Evolutionary conservation across 2,797 vertebrate genomes (phyloP).

Genomic region (Chaunax sp.): DNA sequence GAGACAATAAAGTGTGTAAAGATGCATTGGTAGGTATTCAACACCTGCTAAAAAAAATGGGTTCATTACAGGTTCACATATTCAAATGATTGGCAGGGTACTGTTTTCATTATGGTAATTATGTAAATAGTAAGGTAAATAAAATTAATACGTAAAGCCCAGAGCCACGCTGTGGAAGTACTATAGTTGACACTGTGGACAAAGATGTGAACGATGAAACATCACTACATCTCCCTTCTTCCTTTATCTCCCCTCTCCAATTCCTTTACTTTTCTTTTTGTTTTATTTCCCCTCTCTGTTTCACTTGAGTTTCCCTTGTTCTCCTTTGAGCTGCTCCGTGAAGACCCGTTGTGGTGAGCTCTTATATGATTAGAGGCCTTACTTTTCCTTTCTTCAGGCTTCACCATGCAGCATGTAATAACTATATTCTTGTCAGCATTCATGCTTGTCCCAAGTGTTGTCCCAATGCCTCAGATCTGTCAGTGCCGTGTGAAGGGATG

Average conservation of each 20-base stretch:
- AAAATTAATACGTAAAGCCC: slow-evolving; percentile 56
- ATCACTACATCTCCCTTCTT: slow-evolving; percentile 28
- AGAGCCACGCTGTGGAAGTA: slow-evolving; percentile 35
- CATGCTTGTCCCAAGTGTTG: slow-evolving; percentile 34
- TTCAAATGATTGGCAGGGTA: slow-evolving; percentile 17
- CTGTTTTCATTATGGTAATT: slow-evolving; percentile 50
- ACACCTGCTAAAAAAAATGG: slow-evolving; percentile 16
- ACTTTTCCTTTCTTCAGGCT: slow-evolving; percentile 47
- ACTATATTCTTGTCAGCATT: slow-evolving; percentile 48
- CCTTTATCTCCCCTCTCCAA: slow-evolving; percentile 29
- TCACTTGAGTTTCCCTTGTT: slow-evolving; percentile 25
- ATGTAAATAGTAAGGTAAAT: slow-evolving; percentile 62
- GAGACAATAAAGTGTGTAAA: slow-evolving; percentile 7
- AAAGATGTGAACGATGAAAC: slow-evolving; percentile 47
- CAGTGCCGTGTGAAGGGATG: slow-evolving; percentile 21
- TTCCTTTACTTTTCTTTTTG: background rate
- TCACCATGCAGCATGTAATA: slow-evolving; percentile 36
- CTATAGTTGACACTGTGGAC: slow-evolving; percentile 44
- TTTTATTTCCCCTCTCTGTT: background rate
- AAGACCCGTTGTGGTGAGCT: slow-evolving; percentile 41
- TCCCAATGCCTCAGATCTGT: slow-evolving; percentile 37
- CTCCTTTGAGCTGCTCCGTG: slow-evolving; percentile 21
- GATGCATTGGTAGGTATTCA: slow-evolving; percentile 7
- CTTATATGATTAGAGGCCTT: slow-evolving; percentile 40
- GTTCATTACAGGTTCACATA: slow-evolving; percentile 49